Conservation (phyloP, 1,140 invertebrate genomes). For the Drosophila parabipectinata region DNA sequence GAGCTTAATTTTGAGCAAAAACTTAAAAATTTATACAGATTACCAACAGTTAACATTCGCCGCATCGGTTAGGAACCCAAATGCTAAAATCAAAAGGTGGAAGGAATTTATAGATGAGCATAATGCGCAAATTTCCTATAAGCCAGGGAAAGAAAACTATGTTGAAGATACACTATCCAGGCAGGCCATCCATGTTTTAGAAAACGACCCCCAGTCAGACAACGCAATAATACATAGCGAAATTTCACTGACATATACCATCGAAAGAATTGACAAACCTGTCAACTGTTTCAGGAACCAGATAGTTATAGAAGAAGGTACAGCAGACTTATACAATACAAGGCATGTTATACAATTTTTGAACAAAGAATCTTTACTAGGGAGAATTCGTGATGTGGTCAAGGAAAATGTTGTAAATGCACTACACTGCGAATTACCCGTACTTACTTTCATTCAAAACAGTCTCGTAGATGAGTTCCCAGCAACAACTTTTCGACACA, state of each 20-base stretch:
- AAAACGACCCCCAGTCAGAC: no score
- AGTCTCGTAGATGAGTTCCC: no score
- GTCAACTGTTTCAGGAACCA: no score
- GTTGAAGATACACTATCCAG: slow-evolving; percentile 3
- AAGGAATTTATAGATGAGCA: slow-evolving; percentile 19
- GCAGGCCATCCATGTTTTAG: no score
- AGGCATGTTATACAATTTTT: no score
- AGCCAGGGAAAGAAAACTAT: slow-evolving; percentile 7
- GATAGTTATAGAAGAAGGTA: no score
- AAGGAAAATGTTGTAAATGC: not conserved
- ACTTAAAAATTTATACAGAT: slow-evolving; percentile 24
- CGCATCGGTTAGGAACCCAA: slow-evolving; percentile 5
- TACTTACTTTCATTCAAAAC: no score
- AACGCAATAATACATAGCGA: no score
- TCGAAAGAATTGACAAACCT: no score
- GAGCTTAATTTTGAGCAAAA: not conserved
- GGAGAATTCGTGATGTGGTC: not conserved
- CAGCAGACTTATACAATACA: not conserved
- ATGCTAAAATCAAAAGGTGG: slow-evolving; percentile 21
- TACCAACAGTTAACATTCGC: slow-evolving; percentile 19
- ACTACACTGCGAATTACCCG: no score
- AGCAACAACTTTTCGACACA: no score
- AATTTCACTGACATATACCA: no score
- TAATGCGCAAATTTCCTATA: slow-evolving; percentile 3
- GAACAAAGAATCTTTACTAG: not conserved